phyloP scores from a whole-genome alignment of 2,113 vertebrate species.

The Lynx canadensis region DNA sequence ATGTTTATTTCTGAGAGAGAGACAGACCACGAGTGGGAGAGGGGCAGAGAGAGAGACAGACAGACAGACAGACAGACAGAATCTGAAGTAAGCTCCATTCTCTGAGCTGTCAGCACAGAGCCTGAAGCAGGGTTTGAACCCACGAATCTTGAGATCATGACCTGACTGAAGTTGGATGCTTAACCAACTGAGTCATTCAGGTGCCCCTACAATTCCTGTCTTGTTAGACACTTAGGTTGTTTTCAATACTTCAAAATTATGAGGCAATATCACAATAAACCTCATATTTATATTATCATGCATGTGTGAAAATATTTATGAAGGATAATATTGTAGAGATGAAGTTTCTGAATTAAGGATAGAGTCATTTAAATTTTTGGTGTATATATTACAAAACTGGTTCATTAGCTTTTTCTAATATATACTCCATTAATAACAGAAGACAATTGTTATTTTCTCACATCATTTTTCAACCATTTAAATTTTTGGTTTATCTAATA shows the following conservation, averaged over 20 bases:
- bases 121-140: no score
- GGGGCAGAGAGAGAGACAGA: no score
- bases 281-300: neutral
- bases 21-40: no score
- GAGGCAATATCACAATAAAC: neutral
- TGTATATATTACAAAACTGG: neutral
- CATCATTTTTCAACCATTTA: neutral
- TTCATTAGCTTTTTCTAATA: neutral
- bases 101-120: no score
- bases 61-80: no score
- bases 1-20: no score
- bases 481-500: neutral
- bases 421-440: neutral
- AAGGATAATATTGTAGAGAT: neutral
- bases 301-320: neutral
- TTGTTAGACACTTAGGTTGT: neutral
- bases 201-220: neutral
- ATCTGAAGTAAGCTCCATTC: no score
- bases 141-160: no score
- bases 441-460: neutral
- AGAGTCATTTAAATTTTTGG: neutral
- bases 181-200: no score
- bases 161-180: no score
- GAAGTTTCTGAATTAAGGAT: neutral
- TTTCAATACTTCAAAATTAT: neutral